These are phyloP conservation scores for Oryzias javanicus DNA, from an alignment of 2,113 vertebrate species.

Conservation along the genomic window DNA sequence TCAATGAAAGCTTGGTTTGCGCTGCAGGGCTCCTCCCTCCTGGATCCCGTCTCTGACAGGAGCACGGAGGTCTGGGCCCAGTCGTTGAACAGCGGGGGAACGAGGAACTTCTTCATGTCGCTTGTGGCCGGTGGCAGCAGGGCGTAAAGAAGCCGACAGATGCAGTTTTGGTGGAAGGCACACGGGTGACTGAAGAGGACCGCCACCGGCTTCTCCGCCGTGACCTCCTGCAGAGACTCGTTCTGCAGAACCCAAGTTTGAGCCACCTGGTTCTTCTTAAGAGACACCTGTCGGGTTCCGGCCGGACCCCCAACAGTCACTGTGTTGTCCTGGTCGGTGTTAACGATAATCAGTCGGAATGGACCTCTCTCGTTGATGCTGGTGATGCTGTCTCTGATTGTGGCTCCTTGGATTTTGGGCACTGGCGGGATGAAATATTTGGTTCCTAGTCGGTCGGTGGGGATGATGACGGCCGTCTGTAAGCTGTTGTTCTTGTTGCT, in stretches of 20 bases:
- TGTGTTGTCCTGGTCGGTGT: fast-evolving
- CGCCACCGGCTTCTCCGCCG: background rate
- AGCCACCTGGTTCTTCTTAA: background rate
- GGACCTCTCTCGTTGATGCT: background rate
- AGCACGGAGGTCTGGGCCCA: background rate
- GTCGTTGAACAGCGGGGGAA: slow-evolving; percentile 19
- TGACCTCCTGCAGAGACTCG: background rate
- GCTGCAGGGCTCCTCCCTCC: fast-evolving
- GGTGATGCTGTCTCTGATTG: fast-evolving
- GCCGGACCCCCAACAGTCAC: slow-evolving; percentile 3
- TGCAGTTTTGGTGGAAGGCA: slow-evolving; percentile 14
- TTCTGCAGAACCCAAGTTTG: slow-evolving; percentile 5
- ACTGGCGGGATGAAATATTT: slow-evolving; percentile 57
- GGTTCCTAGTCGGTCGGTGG: slow-evolving; percentile 20
- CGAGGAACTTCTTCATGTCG: background rate
- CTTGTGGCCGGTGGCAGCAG: slow-evolving; percentile 24
- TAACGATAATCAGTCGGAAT: slow-evolving; percentile 66
- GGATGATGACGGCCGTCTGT: slow-evolving; percentile 55
- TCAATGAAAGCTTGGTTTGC: fast-evolving
- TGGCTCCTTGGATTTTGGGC: background rate
- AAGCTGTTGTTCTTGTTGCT: slow-evolving; percentile 26
- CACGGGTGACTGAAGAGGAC: slow-evolving; percentile 69
- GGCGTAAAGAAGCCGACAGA: slow-evolving; percentile 56
- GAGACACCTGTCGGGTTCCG: fast-evolving
- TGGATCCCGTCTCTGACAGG: background rate